A percentile compares a stretch with the other conserved stretches of the same genome.
Evolutionary conservation across 1,140 invertebrate species (phyloP).

Genomic region (Pseudomyrmex sp.): DNA sequence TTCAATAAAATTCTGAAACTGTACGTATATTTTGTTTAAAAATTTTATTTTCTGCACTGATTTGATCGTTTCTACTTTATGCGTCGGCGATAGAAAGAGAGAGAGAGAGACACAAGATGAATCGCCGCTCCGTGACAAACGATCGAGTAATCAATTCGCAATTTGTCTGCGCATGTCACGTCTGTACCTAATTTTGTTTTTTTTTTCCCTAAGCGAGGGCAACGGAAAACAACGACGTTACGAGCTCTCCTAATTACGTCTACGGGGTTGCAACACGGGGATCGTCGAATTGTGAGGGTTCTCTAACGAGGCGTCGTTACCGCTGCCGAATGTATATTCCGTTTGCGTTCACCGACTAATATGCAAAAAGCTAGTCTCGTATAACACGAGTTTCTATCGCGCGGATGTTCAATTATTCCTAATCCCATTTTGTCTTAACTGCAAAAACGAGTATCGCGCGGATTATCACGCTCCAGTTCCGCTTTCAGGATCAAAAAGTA

Average conservation of each 20-base stretch:
- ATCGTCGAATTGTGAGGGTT: slow-evolving; percentile 5
- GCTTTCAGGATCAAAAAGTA: no score
- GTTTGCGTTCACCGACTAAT: slow-evolving; percentile 11
- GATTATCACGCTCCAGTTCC: background rate
- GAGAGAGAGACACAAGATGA: background rate
- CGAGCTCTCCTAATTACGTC: slow-evolving; percentile 27
- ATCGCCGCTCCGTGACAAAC: background rate
- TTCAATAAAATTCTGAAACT: no score
- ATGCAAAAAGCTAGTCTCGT: slow-evolving; percentile 2
- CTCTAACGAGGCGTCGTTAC: slow-evolving; percentile 62
- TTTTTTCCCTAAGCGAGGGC: background rate
- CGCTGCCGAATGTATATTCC: slow-evolving; percentile 16
- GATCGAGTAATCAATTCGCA: slow-evolving; percentile 2
- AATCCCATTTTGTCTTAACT: background rate
- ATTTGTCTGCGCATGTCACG: background rate
- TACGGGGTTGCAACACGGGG: slow-evolving; percentile 4
- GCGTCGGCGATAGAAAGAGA: background rate
- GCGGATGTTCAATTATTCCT: slow-evolving; percentile 5
- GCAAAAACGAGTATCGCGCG: background rate
- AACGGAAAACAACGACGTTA: slow-evolving; percentile 2
- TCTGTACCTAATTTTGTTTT: background rate
- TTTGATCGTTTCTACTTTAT: background rate
- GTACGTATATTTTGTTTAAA: background rate
- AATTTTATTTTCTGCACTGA: no score
- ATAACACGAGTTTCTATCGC: background rate